These are phyloP conservation scores for Gadopsis marmoratus DNA, from an alignment of 2,797 vertebrate genomes.

Conservation along the genomic window DNA sequence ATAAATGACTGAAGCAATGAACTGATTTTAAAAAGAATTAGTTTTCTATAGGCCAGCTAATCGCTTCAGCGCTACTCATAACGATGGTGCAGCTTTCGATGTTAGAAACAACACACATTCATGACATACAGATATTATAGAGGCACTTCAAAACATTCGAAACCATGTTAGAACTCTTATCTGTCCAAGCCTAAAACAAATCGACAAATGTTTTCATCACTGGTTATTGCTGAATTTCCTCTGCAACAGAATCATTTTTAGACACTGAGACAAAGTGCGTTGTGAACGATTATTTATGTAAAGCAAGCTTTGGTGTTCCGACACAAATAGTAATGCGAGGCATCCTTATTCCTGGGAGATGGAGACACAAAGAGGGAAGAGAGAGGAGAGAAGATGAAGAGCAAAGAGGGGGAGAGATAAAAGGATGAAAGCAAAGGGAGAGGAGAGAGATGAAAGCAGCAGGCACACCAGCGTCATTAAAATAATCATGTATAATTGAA, in stretches of 20 bases:
- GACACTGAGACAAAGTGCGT: not conserved
- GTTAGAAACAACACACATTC: no score
- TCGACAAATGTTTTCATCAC: conserved; percentile 2
- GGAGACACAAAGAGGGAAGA: conserved; percentile 21
- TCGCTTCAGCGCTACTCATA: no score
- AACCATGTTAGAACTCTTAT: not conserved
- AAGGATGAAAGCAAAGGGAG: conserved; percentile 46
- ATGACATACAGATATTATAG: no score
- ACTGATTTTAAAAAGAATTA: no score
- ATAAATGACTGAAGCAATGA: no score
- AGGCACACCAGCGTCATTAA: conserved; percentile 64
- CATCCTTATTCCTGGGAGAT: conserved; percentile 31
- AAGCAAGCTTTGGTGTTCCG: not conserved
- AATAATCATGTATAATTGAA: conserved; percentile 80
- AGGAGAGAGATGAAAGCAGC: conserved; percentile 71
- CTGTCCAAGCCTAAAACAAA: not conserved
- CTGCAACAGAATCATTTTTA: conserved; percentile 1
- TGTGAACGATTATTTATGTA: conserved; percentile 43
- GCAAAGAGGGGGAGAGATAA: conserved; percentile 49
- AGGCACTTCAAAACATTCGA: not conserved
- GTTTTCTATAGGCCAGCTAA: no score
- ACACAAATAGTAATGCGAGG: conserved; percentile 40
- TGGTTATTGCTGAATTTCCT: conserved; percentile 7
- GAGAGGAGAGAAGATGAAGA: conserved; percentile 20
- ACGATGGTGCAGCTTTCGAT: no score